phyloP scores from a whole-genome alignment of 1,140 invertebrate genomes.

The Drosophila repletoides region DNA sequence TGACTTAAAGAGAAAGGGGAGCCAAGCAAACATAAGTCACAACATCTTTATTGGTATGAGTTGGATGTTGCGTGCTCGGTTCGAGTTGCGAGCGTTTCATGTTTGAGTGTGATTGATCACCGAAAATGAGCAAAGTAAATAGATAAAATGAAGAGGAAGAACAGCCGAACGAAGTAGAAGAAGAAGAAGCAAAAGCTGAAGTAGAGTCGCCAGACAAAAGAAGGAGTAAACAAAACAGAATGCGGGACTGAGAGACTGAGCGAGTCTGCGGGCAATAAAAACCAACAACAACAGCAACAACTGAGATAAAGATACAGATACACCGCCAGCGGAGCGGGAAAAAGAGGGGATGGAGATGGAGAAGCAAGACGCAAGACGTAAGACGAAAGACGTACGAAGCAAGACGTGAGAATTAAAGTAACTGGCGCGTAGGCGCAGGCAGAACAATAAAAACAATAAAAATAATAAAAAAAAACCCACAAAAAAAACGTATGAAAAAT shows the following conservation, averaged over 20 bases:
- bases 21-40: neutral
- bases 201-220: slow-evolving; percentile 11
- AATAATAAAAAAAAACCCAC: slow-evolving; percentile 9
- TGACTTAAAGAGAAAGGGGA: neutral
- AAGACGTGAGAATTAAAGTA: slow-evolving; percentile 14
- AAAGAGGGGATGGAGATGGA: no score
- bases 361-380: neutral
- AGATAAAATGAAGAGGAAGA: neutral
- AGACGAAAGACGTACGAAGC: neutral
- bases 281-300: slow-evolving; percentile 2
- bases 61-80: slow-evolving; percentile 20
- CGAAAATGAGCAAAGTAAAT: slow-evolving; percentile 10
- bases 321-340: no score
- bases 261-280: slow-evolving; percentile 1
- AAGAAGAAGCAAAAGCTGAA: slow-evolving; percentile 26
- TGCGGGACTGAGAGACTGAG: neutral
- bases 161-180: slow-evolving; percentile 1
- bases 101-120: slow-evolving; percentile 42
- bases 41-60: slow-evolving; percentile 7
- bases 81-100: neutral
- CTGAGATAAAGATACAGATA: slow-evolving; percentile 6
- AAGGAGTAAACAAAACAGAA: slow-evolving; percentile 39
- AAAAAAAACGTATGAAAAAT: slow-evolving; percentile 18
- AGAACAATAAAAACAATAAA: slow-evolving; percentile 44
- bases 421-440: slow-evolving; percentile 42